A percentile compares a stretch with the other conserved stretches of the same genome.
These are phyloP conservation scores for Charina bottae DNA, from an alignment of 2,113 vertebrate species.

Conservation along the genomic window DNA sequence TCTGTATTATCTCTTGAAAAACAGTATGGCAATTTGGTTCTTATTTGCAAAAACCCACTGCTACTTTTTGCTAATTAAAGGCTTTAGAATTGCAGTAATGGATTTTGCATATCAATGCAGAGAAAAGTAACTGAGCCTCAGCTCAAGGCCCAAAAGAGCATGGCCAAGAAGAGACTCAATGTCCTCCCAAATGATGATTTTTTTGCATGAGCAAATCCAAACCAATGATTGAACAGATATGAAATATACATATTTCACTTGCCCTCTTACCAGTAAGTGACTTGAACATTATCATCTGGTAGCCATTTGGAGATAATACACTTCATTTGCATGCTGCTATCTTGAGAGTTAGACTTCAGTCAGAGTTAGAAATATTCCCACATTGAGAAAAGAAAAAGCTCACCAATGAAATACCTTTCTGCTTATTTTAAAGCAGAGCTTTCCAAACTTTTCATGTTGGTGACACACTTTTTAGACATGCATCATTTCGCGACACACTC, in stretches of 20 bases:
- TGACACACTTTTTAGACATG: no score
- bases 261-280: neutral
- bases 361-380: no score
- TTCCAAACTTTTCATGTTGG: no score
- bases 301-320: neutral
- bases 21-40: neutral
- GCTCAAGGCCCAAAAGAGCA: neutral
- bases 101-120: neutral
- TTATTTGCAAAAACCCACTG: neutral
- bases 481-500: no score
- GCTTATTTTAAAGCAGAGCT: neutral
- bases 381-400: neutral
- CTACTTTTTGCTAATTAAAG: neutral
- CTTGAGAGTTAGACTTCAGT: neutral
- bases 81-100: neutral
- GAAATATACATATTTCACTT: neutral
- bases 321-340: neutral
- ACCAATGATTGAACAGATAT: neutral
- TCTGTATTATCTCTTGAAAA: neutral
- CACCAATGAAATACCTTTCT: neutral
- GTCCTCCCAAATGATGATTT: neutral
- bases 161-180: neutral
- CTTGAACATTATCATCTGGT: neutral
- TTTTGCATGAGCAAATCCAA: neutral
- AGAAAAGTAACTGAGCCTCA: neutral